phyloP scores from a whole-genome alignment of 53 echinoderm and acorn worm genomes.

The Echinometra lucunter region DNA sequence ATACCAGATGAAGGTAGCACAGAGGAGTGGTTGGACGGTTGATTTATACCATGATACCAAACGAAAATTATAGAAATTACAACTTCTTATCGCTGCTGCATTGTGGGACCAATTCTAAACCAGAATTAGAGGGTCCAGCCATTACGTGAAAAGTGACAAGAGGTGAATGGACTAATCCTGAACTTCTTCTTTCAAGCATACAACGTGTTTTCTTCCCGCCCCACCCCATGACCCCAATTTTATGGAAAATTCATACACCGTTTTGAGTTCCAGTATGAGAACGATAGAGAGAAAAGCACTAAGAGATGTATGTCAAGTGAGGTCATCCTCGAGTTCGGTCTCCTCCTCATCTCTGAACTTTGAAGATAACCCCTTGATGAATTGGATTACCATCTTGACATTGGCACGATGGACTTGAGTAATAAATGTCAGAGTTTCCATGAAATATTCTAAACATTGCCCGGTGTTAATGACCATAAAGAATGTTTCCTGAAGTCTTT shows the following conservation, averaged over 20 bases:
- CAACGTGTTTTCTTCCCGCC: no score
- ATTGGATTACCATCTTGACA: slow-evolving; percentile 16
- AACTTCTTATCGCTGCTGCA: no score
- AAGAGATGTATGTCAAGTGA: slow-evolving; percentile 8
- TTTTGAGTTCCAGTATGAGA: not conserved
- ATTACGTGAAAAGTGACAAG: no score
- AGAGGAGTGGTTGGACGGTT: no score
- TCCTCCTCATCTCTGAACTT: not conserved
- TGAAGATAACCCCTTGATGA: slow-evolving; percentile 19
- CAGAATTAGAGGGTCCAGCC: no score
- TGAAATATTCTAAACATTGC: slow-evolving; percentile 34
- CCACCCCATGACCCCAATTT: no score
- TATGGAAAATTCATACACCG: not conserved
- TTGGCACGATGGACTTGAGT: not conserved
- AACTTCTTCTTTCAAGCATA: no score
- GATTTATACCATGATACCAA: no score
- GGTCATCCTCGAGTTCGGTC: not conserved
- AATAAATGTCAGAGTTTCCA: slow-evolving; percentile 19
- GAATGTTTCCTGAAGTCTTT: not conserved
- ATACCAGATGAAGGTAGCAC: no score
- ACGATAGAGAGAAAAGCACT: not conserved
- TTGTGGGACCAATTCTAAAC: no score
- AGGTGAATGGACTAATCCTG: not conserved
- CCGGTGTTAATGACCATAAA: slow-evolving; percentile 9
- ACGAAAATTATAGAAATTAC: no score